A percentile compares a stretch with the other conserved stretches of the same genome.
phyloP scores from a whole-genome alignment of 2,113 vertebrate genomes.

The Acanthochromis polyacanthus region DNA sequence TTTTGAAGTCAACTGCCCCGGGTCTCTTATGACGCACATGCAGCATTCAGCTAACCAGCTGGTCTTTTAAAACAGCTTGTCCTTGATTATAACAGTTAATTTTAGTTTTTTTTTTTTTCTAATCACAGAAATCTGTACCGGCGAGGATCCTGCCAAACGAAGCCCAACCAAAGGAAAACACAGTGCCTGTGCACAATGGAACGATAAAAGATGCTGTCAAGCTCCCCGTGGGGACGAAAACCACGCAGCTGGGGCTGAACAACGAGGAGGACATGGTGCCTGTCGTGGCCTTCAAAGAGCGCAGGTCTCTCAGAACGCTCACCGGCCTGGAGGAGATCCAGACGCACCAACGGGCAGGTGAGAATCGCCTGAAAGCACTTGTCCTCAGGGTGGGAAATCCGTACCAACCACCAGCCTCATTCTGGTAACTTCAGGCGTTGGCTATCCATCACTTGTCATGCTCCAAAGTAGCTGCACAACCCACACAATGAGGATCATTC shows the following conservation, averaged over 20 bases:
- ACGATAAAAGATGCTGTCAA: conserved; percentile 62
- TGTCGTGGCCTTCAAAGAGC: conserved; percentile 85
- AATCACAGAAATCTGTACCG: conserved; percentile 63
- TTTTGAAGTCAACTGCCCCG: conserved; percentile 34
- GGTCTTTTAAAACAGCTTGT: not conserved
- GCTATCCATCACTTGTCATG: not conserved
- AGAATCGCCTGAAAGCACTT: conserved; percentile 25
- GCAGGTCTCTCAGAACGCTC: conserved; percentile 79
- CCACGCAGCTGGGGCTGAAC: conserved; percentile 58
- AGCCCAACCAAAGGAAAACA: conserved; percentile 77
- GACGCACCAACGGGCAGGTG: conserved; percentile 83
- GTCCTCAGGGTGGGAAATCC: not conserved
- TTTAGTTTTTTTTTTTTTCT: not conserved
- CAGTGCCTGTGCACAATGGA: conserved; percentile 64
- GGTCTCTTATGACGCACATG: conserved; percentile 54
- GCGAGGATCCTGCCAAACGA: conserved; percentile 50
- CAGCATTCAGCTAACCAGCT: conserved; percentile 5
- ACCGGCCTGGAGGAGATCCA: conserved; percentile 83
- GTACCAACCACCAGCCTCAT: not conserved
- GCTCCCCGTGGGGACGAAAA: conserved; percentile 61
- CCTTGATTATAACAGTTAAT: conserved; percentile 9
- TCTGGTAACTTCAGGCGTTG: not conserved
- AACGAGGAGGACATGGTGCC: conserved; percentile 78
- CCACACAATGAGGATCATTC: not conserved
- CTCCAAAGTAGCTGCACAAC: not conserved